phyloP scores from a whole-genome alignment of 2,888 invertebrate genomes.

The Drosophila austrosaltans region DNA sequence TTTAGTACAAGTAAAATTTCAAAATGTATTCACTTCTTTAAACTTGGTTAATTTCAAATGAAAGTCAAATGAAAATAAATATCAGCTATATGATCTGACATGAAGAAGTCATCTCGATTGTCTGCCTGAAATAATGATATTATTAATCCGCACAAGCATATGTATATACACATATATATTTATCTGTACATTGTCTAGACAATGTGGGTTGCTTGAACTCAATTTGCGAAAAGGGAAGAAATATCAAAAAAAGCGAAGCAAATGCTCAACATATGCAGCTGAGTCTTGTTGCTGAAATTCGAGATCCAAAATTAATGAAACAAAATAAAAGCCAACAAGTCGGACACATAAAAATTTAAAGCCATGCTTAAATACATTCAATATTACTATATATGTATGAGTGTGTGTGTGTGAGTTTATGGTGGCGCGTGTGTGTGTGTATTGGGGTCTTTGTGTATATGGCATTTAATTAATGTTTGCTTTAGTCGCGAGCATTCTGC shows the following conservation, averaged over 20 bases:
- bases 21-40: constrained; percentile 11
- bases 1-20: too few relatives aligned
- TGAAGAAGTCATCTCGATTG: constrained; percentile 46
- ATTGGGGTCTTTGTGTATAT: constrained; percentile 12
- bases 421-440: neutral
- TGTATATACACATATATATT: constrained; percentile 2
- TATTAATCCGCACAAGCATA: constrained; percentile 13
- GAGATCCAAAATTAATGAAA: constrained; percentile 24
- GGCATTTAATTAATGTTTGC: constrained; percentile 45
- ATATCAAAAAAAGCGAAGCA: neutral
- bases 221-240: neutral
- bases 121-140: constrained; percentile 42
- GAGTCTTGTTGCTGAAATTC: constrained; percentile 23
- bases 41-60: constrained; percentile 3
- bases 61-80: constrained; percentile 40
- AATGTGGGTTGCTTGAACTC: constrained; percentile 40
- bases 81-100: constrained; percentile 44
- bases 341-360: constrained; percentile 25
- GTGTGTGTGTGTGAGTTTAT: neutral
- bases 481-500: constrained; percentile 22
- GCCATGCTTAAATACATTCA: constrained; percentile 34
- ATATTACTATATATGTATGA: neutral
- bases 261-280: constrained; percentile 37
- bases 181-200: constrained; percentile 38
- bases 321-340: constrained; percentile 10